A percentile compares a stretch with the other conserved stretches of the same genome.
phyloP scores from a whole-genome alignment of 2,888 invertebrate genomes.

The Augiades crinisus region DNA sequence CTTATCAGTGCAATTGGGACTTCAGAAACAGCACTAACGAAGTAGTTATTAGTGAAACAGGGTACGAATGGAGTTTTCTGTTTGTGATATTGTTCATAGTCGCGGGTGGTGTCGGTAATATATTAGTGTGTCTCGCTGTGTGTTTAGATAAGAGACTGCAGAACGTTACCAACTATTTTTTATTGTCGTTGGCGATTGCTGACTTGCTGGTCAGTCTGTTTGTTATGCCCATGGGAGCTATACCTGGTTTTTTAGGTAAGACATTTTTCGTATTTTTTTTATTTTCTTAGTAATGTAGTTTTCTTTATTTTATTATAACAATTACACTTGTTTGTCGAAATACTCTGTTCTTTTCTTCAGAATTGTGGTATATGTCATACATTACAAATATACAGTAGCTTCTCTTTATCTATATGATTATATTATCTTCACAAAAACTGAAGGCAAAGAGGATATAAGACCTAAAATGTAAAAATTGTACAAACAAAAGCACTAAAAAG shows the following conservation, averaged over 20 bases:
- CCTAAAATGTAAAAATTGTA: too few species aligned
- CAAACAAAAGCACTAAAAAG: too few species aligned
- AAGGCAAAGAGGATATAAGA: too few species aligned
- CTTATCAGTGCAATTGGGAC: slow-evolving; percentile 65
- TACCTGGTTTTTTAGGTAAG: slow-evolving; percentile 96
- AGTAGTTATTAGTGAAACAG: slow-evolving; percentile 41
- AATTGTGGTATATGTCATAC: too few species aligned
- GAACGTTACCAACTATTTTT: slow-evolving; percentile 97
- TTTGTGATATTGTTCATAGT: slow-evolving; percentile 93
- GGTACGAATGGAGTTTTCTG: slow-evolving; percentile 91
- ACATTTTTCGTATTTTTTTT: slow-evolving; percentile 1
- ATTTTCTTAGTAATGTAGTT: too few species aligned
- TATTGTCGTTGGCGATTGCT: slow-evolving; percentile 95
- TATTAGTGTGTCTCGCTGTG: slow-evolving; percentile 96
- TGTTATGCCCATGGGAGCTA: slow-evolving; percentile 97
- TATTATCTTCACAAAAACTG: too few species aligned
- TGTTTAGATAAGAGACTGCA: slow-evolving; percentile 94
- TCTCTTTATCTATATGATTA: too few species aligned
- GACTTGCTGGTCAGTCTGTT: slow-evolving; percentile 96
- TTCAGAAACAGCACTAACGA: slow-evolving; percentile 50
- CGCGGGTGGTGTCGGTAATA: slow-evolving; percentile 94
- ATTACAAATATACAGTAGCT: too few species aligned
- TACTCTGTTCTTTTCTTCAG: too few species aligned
- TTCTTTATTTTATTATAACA: too few species aligned
- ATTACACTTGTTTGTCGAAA: too few species aligned